phyloP scores from a whole-genome alignment of 2,888 invertebrate genomes.

The Germaria angustata region DNA sequence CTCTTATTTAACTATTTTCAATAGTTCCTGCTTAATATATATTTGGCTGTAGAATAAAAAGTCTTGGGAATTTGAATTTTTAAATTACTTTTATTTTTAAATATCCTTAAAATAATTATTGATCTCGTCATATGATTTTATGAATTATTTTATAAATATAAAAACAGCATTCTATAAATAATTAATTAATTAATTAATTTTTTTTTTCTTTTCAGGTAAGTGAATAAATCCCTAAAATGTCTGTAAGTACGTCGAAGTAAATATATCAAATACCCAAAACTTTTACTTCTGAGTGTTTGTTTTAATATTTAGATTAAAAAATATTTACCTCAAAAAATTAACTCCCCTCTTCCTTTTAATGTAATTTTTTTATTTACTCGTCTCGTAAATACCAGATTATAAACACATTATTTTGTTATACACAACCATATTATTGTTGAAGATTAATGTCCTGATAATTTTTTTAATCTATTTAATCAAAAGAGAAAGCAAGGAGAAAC shows the following conservation, averaged over 20 bases:
- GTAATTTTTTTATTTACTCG: too few relatives aligned
- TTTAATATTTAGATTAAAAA: not conserved
- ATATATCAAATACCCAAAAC: not conserved
- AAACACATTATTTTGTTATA: not conserved
- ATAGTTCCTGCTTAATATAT: too few relatives aligned
- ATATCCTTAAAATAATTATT: too few relatives aligned
- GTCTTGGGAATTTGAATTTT: too few relatives aligned
- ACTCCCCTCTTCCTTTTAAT: not conserved
- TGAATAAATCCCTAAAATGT: not conserved
- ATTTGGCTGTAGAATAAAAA: too few relatives aligned
- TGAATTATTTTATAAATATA: too few relatives aligned
- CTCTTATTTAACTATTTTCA: too few relatives aligned
- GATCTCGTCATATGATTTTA: too few relatives aligned
- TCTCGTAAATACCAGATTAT: not conserved
- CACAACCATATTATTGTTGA: not conserved
- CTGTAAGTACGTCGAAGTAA: conserved; percentile 14
- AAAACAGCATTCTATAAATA: too few relatives aligned
- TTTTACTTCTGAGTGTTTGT: too few relatives aligned
- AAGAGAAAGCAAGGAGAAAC: not conserved
- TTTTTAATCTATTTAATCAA: not conserved
- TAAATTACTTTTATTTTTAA: too few relatives aligned
- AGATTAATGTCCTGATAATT: conserved; percentile 43
- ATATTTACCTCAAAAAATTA: not conserved
- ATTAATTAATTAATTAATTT: not conserved
- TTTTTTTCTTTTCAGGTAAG: conserved; percentile 38